These are phyloP conservation scores for Notamacropus eugenii DNA, from an alignment of 2,797 vertebrate species.

Conservation along the genomic window DNA sequence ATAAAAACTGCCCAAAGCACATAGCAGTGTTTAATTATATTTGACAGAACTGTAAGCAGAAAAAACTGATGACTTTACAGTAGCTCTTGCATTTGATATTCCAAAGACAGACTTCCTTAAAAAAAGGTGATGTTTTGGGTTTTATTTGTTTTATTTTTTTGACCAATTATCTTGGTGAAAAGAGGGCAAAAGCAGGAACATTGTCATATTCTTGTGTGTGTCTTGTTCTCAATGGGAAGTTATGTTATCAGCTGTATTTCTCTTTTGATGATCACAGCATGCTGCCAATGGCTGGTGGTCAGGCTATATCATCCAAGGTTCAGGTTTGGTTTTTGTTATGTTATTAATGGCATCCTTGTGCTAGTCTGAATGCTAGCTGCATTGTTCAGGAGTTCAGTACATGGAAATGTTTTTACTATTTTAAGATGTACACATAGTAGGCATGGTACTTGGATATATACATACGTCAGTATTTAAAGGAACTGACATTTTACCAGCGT, in stretches of 20 bases:
- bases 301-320: neutral
- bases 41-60: neutral
- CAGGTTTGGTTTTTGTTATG: neutral
- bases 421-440: neutral
- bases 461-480: neutral
- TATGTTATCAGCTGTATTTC: neutral
- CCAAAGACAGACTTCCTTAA: slow-evolving; percentile 7
- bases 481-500: neutral
- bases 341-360: rapidly evolving
- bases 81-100: neutral
- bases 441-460: neutral
- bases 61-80: neutral
- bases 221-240: neutral
- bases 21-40: neutral
- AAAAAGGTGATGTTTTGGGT: neutral
- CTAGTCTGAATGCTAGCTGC: neutral
- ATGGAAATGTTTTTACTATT: neutral
- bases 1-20: neutral
- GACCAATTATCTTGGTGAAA: slow-evolving; percentile 12
- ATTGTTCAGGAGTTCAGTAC: neutral
- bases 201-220: neutral
- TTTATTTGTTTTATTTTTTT: neutral
- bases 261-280: neutral
- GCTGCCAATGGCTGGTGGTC: neutral
- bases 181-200: neutral